phyloP scores from a whole-genome alignment of 2,888 invertebrate species.

The Neoitamus cyanurus region DNA sequence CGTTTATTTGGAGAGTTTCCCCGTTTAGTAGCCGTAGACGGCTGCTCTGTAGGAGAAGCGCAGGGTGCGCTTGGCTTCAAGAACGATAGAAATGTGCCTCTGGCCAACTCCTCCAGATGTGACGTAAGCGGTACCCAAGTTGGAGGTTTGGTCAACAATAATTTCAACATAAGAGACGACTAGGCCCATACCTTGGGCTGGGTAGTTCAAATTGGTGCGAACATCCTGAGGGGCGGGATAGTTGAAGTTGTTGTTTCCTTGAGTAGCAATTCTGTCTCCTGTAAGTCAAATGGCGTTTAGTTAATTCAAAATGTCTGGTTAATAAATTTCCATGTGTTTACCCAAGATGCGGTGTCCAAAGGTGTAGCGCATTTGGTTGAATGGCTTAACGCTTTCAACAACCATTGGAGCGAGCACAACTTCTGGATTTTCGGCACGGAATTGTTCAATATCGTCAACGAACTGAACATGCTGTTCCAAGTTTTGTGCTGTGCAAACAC shows the following conservation, averaged over 20 bases:
- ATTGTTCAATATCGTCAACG: constrained; percentile 46
- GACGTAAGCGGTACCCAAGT: constrained; percentile 45
- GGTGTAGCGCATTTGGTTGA: constrained; percentile 30
- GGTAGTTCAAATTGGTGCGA: constrained; percentile 39
- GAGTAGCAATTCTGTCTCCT: constrained; percentile 42
- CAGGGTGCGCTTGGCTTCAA: constrained; percentile 55
- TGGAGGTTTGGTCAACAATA: constrained; percentile 48
- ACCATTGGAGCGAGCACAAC: constrained; percentile 28
- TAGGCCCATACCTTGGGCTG: constrained; percentile 34
- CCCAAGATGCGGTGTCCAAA: constrained; percentile 20
- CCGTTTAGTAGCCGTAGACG: constrained; percentile 3
- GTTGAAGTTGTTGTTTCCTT: constrained; percentile 36
- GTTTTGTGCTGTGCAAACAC: background rate
- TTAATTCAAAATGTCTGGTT: background rate
- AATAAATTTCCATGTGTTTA: background rate
- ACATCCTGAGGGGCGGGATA: constrained; percentile 44
- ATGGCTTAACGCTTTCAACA: background rate
- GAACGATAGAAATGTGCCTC: constrained; percentile 36
- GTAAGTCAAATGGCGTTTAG: background rate
- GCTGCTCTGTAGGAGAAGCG: background rate
- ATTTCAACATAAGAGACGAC: constrained; percentile 45
- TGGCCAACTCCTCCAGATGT: constrained; percentile 50
- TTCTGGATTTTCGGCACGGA: constrained; percentile 13
- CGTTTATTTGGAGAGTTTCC: background rate
- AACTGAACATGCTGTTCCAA: constrained; percentile 12